Conservation (phyloP, 1,140 invertebrate species). For the Saccostrea echinata region DNA sequence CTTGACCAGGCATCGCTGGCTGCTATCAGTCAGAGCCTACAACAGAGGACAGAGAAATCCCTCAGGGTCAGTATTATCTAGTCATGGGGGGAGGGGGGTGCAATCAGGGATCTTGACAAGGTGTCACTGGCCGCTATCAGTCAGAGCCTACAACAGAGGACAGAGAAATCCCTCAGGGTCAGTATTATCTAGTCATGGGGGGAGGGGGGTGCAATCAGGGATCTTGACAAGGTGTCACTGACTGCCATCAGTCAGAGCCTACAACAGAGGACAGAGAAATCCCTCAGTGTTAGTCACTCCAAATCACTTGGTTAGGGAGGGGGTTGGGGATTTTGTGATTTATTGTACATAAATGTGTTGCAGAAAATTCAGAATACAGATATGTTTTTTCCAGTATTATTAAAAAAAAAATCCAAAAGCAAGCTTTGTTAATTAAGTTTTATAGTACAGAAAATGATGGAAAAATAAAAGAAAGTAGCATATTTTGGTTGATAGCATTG, state of each 20-base stretch:
- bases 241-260: conserved; percentile 92
- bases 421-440: no score
- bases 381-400: no score
- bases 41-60: conserved; percentile 87
- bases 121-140: conserved; percentile 92
- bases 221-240: conserved; percentile 92
- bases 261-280: conserved; percentile 86
- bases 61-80: conserved; percentile 78
- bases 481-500: no score
- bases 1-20: conserved; percentile 93
- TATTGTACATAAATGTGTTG: no score
- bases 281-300: conserved; percentile 83
- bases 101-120: conserved; percentile 91
- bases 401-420: no score
- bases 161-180: conserved; percentile 86
- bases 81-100: background rate
- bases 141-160: conserved; percentile 87
- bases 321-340: conserved; percentile 86
- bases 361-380: no score
- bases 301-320: background rate
- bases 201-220: conserved; percentile 82
- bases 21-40: conserved; percentile 91
- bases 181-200: conserved; percentile 26
- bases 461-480: no score
- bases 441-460: no score